Base-by-base conservation (phyloP, 2,888 invertebrate genomes). In the Plebejus argus region DNA sequence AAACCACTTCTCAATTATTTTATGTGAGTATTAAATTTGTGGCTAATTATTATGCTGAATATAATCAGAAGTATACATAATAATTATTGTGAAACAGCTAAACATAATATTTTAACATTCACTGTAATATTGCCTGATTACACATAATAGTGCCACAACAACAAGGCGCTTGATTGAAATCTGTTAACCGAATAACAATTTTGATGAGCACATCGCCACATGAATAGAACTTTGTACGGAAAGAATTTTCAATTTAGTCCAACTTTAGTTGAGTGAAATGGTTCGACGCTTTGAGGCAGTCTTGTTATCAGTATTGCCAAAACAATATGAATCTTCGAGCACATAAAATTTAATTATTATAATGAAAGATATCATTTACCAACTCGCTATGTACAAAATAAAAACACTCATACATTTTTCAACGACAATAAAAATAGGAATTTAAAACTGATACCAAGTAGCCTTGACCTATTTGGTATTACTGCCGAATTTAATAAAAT, bases 211-310 rank as follows among this genome's bases (percentile, higher is more conserved):
- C 83, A 85, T 83, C 82, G 80, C 81, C 81, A 78, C 78, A 75
- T 81, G 82, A 83, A 85, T 85, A 83, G 82, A 82, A 82, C 81
- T 82, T 83, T 85, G 75, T 72, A 84, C 81, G 84, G 82, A 80
- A 83, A 84, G 81, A 81, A 83, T 83, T 86, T 88, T 85, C 84
- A 85, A 88, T 88, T 87, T 84, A 84, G 81, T 81, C 78, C 82
- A 84, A 86, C 85, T 86, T 86, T 85, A 83, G 82, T 84, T 83
- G 82, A 82, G 83, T 83, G 80, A 78, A 84, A 84, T 86, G 82
- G 85, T 85, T 80, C 82, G 80, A 78, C 81, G 81, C 81, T 83
- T 82, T 39, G 72, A 35, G 18, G 77, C 76, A 49, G 76, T 66
- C 12, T 74, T 70, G 78, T 77, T 75, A 76, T 33, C 70, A 58